Evolutionary conservation across 1,140 invertebrate genomes (phyloP).

Genomic region (Sminthurinus signatus): DNA sequence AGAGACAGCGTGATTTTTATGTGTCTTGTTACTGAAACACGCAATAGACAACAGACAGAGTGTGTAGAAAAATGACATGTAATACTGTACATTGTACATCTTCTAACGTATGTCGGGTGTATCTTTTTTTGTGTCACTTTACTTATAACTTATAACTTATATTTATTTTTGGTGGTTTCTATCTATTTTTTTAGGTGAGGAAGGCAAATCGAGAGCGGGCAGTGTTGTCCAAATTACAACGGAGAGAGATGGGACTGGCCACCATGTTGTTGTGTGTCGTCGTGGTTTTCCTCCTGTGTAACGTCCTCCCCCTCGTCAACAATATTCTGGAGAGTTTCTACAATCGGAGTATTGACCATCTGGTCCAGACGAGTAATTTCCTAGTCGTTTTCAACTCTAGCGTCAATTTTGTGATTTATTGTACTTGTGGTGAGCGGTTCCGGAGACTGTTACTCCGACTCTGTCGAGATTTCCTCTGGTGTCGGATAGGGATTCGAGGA

Average conservation of each 20-base stretch:
- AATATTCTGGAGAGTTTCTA: conserved; percentile 78
- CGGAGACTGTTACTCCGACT: conserved; percentile 36
- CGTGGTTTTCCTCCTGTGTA: conserved; percentile 89
- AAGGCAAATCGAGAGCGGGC: conserved; percentile 72
- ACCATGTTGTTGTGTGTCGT: conserved; percentile 90
- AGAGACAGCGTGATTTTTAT: too few species aligned
- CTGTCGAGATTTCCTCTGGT: conserved; percentile 36
- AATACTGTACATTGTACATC: too few species aligned
- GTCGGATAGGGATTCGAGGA: conserved; percentile 25
- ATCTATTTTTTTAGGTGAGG: conserved; percentile 57
- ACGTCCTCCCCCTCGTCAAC: conserved; percentile 79
- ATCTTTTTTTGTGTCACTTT: background rate
- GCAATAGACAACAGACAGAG: too few species aligned
- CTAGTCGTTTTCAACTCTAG: conserved; percentile 57
- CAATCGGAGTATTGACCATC: conserved; percentile 42
- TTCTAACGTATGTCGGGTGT: background rate
- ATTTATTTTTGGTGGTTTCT: background rate
- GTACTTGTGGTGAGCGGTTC: conserved; percentile 58
- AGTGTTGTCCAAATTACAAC: conserved; percentile 61
- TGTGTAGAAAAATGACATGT: too few species aligned
- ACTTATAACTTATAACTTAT: background rate
- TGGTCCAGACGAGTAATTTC: conserved; percentile 50
- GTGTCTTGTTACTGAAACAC: too few species aligned
- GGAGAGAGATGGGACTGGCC: conserved; percentile 78
- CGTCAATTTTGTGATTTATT: conserved; percentile 59